Evolutionary conservation across 2,888 invertebrate genomes (phyloP), one percentile per base, ranked within the genome.

Genomic region (Helicoverpa assulta): DNA sequence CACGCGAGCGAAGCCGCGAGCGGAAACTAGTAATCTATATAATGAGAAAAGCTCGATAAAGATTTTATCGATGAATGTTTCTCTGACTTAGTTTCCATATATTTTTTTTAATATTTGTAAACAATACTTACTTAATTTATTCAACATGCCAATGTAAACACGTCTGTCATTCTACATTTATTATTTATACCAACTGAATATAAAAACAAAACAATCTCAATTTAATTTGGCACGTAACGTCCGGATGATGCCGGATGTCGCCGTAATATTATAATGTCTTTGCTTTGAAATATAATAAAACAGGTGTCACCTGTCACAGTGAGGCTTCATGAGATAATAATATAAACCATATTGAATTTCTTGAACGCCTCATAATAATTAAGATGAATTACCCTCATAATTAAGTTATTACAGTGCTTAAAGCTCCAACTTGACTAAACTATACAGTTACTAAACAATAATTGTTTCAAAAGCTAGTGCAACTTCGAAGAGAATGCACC

Each of bases 211-310:
- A 62, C 16, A 52, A 18, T 55, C 0, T 51, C 50, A 55, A 26
- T 57, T 63, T 62, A 56, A n/a, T 56, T 81, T 84, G 81, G 75
- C 81, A 83, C 70, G 68, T 77, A 73, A 75, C 67, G 61, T 66
- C 61, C 53, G 62, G 65, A 62, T 59, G n/a, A 29, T 50, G 37
- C 33, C 86, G 88, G 88, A 89, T 87, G 86, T 57, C 54, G 43
- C 62, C 77, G 77, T 86, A 86, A 86, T 56, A 67, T 50, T 63
- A 73, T 85, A 83, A 84, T 84, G 84, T 85, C 65, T 83, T 71
- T 72, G 68, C 86, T 90, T 87, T 87, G 86, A 90, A 88, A 86
- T 85, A 70, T 78, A 86, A 84, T 80, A 81, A 84, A 78, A 80
- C 76, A 78, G 77, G 67, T 70, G 74, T 58, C 64, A 63, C 21